Percentiles rank a stretch among this genome's conserved stretches.
These are phyloP conservation scores for Nephotettix cincticeps DNA, from an alignment of 1,140 invertebrate species.

Conservation along the genomic window DNA sequence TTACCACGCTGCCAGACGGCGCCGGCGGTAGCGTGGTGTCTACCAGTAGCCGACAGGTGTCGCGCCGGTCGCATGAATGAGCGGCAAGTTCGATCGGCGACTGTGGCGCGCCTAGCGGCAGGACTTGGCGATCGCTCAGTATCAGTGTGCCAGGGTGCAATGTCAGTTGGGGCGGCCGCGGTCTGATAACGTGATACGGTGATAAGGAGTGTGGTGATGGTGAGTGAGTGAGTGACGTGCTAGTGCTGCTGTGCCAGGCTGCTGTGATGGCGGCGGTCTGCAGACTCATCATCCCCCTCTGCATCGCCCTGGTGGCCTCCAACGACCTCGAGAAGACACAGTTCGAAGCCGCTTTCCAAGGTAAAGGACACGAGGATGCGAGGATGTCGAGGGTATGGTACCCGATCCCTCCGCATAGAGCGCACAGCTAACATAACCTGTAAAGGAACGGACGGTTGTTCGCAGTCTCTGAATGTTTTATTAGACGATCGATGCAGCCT, in stretches of 20 bases:
- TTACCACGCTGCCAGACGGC: too few species aligned
- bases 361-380: too few species aligned
- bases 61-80: not conserved
- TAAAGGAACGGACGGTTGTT: too few species aligned
- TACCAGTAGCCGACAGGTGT: too few species aligned
- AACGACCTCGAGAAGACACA: slow-evolving; percentile 49
- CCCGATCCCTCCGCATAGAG: too few species aligned
- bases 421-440: too few species aligned
- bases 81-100: not conserved
- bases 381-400: too few species aligned
- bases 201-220: not conserved
- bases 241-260: not conserved
- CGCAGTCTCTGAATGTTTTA: too few species aligned
- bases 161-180: not conserved
- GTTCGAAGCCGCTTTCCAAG: slow-evolving; percentile 60
- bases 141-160: not conserved
- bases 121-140: not conserved
- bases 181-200: not conserved
- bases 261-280: not conserved
- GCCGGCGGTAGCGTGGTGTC: too few species aligned
- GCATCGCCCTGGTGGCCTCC: not conserved
- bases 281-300: not conserved
- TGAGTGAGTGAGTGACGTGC: not conserved
- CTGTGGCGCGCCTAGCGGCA: not conserved
- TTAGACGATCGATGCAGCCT: too few species aligned